Conservation (phyloP, 2,797 vertebrate species). For the Masticophis lateralis region DNA sequence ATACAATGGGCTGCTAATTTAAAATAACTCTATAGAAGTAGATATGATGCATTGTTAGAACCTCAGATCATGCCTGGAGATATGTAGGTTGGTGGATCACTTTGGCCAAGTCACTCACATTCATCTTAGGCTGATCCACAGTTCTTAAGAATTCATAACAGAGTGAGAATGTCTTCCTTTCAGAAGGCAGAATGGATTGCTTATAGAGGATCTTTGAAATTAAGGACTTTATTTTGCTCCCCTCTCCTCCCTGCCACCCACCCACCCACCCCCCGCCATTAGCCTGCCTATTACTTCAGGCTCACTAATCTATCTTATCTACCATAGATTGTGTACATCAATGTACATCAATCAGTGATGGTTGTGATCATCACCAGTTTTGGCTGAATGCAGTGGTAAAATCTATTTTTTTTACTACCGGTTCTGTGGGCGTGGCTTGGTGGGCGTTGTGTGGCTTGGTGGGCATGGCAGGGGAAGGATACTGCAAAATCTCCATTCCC, state of each 20-base stretch:
- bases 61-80: background rate
- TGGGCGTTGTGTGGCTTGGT: too few species aligned
- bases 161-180: background rate
- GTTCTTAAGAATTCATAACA: background rate
- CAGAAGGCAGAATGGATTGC: background rate
- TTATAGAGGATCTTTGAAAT: background rate
- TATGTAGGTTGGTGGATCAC: background rate
- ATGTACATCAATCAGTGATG: background rate
- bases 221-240: background rate
- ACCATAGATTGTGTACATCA: background rate
- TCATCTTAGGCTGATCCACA: background rate
- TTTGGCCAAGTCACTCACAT: background rate
- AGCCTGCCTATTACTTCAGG: background rate
- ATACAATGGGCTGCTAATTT: background rate
- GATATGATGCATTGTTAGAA: background rate
- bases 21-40: background rate
- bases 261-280: background rate
- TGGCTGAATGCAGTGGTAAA: too few species aligned
- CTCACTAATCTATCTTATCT: background rate
- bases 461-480: too few species aligned
- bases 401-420: too few species aligned
- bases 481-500: too few species aligned
- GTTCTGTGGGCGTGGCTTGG: too few species aligned
- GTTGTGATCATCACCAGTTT: background rate
- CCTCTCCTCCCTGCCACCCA: rapidly evolving